Base-by-base conservation (phyloP, 2,888 invertebrate genomes). In the Pardosa pseudoannulata region DNA sequence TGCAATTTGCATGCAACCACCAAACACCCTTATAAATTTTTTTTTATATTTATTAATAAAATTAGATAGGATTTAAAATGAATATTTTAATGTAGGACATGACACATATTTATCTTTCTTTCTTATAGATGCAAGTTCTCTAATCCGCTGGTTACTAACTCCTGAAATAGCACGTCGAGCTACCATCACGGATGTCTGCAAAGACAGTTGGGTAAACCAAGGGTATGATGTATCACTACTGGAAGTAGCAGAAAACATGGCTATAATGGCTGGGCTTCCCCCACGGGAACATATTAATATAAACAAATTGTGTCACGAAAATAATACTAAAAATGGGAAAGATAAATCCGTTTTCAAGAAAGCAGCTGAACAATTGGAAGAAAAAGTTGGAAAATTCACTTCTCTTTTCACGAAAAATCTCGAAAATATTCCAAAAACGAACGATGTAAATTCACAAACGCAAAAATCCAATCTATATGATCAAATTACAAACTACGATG, bases 191-290 rank as follows among this genome's bases (percentile, higher is more conserved):
- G 97, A 96, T 91, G 98, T 99, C 88, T 98, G 98, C 91, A 94
- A 95, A 70, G 97, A 99, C 93, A 96, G 96, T 96, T 99, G 99
- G 99, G 96, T 99, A 88, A 98, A 99, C 92, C 94, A 94, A 90
- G 95, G 95, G 0, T 96, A 96, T 90, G 94, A 94, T 88, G 83
- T 95, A 32, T 95, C 95, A 56, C 97, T 97, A 91, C 92, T 97
- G 87, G 95, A 96, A 89, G 93, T 96, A 90, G 96, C 97, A 0
- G 96, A 97, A 92, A 95, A 96, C 90, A 92, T 97, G 89, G 97
- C 97, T n/a, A n/a, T n/a, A n/a, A 70, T 32, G 16, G 46, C 71
- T 23, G 70, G 29, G 9, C 3, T 23, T 1, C 64, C 78, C 2
- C 41, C 71, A 32, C 39, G 29, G 5, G 62, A 70, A 41, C 68